phyloP scores from a whole-genome alignment of 2,797 vertebrate genomes.

The Hippocampus kuda region DNA sequence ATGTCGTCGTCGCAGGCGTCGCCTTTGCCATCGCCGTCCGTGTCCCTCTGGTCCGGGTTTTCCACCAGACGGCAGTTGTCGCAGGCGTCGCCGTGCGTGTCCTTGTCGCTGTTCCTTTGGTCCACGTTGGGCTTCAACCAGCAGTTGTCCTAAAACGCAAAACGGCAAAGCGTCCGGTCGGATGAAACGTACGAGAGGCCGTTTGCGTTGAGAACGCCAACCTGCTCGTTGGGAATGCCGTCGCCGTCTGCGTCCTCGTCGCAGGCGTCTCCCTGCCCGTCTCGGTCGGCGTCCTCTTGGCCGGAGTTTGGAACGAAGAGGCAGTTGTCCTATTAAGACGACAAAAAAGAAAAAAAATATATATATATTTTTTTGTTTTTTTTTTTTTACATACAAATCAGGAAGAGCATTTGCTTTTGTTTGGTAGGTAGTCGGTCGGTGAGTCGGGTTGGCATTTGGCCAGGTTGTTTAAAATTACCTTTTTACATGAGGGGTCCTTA shows the following conservation, averaged over 20 bases:
- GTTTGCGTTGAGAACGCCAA: constrained; percentile 26
- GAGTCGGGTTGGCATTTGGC: too few species aligned
- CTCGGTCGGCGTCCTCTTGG: constrained; percentile 89
- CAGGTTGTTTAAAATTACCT: constrained; percentile 62
- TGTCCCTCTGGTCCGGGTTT: constrained; percentile 93
- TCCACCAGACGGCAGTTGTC: constrained; percentile 83
- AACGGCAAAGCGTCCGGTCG: constrained; percentile 5
- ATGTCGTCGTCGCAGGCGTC: constrained; percentile 97
- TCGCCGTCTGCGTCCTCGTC: constrained; percentile 94
- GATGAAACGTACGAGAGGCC: neutral
- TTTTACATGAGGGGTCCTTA: constrained; percentile 78
- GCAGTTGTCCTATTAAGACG: constrained; percentile 82
- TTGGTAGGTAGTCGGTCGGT: too few species aligned
- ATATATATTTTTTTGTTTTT: too few species aligned
- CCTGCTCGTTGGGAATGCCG: constrained; percentile 89
- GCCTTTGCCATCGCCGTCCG: constrained; percentile 84
- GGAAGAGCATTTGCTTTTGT: neutral
- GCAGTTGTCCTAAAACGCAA: constrained; percentile 83
- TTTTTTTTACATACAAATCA: neutral
- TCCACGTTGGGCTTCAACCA: constrained; percentile 81
- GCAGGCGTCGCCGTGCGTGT: constrained; percentile 92
- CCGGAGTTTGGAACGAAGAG: constrained; percentile 90
- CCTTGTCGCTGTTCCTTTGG: constrained; percentile 88
- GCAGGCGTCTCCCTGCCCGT: constrained; percentile 83
- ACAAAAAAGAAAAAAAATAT: neutral